Percentiles rank a stretch among this genome's conserved stretches.
phyloP scores from a whole-genome alignment of 2,888 invertebrate genomes.

The Tanaodytes sp. region DNA sequence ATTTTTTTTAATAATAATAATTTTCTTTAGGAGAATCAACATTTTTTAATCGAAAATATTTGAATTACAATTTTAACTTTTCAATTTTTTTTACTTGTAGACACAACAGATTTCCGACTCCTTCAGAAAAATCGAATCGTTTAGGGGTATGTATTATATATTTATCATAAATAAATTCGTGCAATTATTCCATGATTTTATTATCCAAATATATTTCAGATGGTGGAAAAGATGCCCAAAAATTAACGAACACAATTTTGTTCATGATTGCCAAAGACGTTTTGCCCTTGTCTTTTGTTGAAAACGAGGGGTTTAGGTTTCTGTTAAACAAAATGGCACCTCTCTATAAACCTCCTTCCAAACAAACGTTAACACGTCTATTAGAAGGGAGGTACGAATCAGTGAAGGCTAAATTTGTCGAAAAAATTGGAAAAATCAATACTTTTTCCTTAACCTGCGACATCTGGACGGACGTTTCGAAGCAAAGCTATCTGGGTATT shows the following conservation, averaged over 20 bases:
- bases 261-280: conserved; percentile 54
- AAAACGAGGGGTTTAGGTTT: conserved; percentile 52
- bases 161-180: neutral
- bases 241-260: conserved; percentile 50
- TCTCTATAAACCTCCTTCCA: conserved; percentile 50
- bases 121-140: conserved; percentile 9
- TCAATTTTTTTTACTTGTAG: conserved; percentile 3
- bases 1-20: too few species aligned
- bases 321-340: conserved; percentile 51
- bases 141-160: conserved; percentile 13
- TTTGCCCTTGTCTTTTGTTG: conserved; percentile 47
- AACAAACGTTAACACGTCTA: conserved; percentile 41
- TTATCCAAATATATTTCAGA: conserved; percentile 16
- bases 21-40: too few species aligned
- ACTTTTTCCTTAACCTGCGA: conserved; percentile 57
- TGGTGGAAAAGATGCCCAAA: conserved; percentile 35
- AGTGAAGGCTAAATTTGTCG: conserved; percentile 19
- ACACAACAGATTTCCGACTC: neutral
- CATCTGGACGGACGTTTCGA: conserved; percentile 59
- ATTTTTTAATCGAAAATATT: too few species aligned
- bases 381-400: conserved; percentile 37
- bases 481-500: conserved; percentile 58
- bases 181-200: neutral
- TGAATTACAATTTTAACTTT: neutral
- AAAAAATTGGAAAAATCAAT: conserved; percentile 1